Conservation (phyloP, 2,797 vertebrate species). For the Syndactyla subalaris region DNA sequence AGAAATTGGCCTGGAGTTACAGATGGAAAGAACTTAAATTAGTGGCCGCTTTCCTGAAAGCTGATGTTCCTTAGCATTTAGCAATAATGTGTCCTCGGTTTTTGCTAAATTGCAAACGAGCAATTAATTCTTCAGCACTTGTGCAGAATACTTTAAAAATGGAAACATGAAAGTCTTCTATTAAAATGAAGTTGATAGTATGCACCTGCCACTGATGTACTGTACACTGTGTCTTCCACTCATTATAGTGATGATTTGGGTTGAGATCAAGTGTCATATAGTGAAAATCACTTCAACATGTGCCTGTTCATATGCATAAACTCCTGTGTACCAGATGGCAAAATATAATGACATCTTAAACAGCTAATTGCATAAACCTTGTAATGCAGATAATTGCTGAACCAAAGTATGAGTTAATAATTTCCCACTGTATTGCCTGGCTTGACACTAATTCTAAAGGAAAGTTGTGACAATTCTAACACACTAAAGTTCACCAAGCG, state of each 20-base stretch:
- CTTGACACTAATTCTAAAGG: slow-evolving; percentile 83
- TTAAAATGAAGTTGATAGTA: slow-evolving; percentile 81
- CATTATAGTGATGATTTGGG: slow-evolving; percentile 83
- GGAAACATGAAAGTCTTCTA: slow-evolving; percentile 78
- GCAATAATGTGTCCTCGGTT: slow-evolving; percentile 68
- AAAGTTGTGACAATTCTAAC: slow-evolving; percentile 84
- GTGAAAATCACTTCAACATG: slow-evolving; percentile 82
- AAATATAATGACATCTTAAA: slow-evolving; percentile 86
- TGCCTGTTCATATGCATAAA: slow-evolving; percentile 83
- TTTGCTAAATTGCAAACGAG: slow-evolving; percentile 74
- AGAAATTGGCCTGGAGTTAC: slow-evolving; percentile 36
- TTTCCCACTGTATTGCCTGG: slow-evolving; percentile 83
- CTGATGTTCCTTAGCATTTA: slow-evolving; percentile 71
- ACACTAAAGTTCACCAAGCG: slow-evolving; percentile 81
- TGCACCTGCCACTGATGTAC: slow-evolving; percentile 83
- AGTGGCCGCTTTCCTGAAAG: slow-evolving; percentile 45
- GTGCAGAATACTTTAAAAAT: slow-evolving; percentile 79
- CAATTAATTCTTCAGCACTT: slow-evolving; percentile 80
- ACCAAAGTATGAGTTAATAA: slow-evolving; percentile 84
- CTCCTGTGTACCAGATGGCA: slow-evolving; percentile 86
- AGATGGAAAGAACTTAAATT: slow-evolving; percentile 52
- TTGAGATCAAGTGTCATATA: slow-evolving; percentile 82
- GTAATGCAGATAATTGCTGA: slow-evolving; percentile 84
- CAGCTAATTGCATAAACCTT: slow-evolving; percentile 86
- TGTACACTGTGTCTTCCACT: slow-evolving; percentile 77